A percentile compares a stretch with the other conserved stretches of the same genome.
Conservation (phyloP, 2,113 vertebrate genomes). For the Hassar affinis region DNA sequence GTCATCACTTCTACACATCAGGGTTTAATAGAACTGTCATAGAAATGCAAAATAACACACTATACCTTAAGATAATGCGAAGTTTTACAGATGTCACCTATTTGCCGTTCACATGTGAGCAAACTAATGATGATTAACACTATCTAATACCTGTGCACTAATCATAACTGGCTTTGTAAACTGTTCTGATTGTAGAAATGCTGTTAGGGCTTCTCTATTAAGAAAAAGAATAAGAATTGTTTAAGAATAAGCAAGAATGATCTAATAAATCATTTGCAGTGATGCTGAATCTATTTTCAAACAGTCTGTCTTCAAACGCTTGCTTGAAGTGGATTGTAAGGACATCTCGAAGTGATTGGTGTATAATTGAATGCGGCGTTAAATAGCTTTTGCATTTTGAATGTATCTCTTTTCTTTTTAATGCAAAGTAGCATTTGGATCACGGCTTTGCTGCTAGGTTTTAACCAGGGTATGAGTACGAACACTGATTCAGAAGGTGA, state of each 20-base stretch:
- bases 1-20: constrained; percentile 1
- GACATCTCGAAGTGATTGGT: neutral
- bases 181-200: constrained; percentile 13
- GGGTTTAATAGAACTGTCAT: constrained; percentile 9
- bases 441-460: constrained; percentile 26
- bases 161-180: constrained; percentile 13
- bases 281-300: constrained; percentile 13
- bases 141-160: constrained; percentile 30
- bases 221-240: neutral
- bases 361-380: neutral
- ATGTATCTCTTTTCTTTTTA: constrained; percentile 14
- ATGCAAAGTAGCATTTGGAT: constrained; percentile 30
- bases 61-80: constrained; percentile 15
- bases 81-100: neutral
- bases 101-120: constrained; percentile 3
- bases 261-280: constrained; percentile 21
- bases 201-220: neutral
- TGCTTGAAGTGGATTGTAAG: neutral
- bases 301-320: constrained; percentile 11
- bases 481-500: constrained; percentile 30
- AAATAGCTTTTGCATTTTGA: constrained; percentile 24
- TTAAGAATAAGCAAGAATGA: neutral
- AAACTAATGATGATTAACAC: neutral
- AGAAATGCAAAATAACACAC: constrained; percentile 12
- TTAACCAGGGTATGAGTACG: constrained; percentile 11